Evolutionary conservation across 2,797 vertebrate species (phyloP).

Genomic region (Lindbergichthys nudifrons): DNA sequence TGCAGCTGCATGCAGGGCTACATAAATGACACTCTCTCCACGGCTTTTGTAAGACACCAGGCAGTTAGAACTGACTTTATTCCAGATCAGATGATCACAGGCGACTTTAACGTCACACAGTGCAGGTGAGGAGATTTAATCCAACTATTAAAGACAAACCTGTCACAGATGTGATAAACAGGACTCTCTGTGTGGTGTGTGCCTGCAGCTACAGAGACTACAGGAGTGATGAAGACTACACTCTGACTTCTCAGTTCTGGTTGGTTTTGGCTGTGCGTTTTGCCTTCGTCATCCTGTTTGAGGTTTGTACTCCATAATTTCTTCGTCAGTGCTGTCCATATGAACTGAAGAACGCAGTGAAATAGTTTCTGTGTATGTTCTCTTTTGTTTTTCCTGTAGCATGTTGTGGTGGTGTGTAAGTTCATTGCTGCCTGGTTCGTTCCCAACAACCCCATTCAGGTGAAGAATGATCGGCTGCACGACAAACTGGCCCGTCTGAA

Average conservation of each 20-base stretch:
- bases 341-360: not conserved
- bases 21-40: conserved; percentile 89
- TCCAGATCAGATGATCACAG: accelerated
- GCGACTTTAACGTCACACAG: conserved; percentile 61
- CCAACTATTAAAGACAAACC: not conserved
- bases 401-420: conserved; percentile 91
- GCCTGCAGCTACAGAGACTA: conserved; percentile 91
- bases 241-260: conserved; percentile 89
- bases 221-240: conserved; percentile 81
- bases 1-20: conserved; percentile 91
- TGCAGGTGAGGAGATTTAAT: conserved; percentile 88
- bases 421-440: conserved; percentile 93
- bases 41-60: conserved; percentile 76
- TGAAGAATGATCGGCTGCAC: conserved; percentile 85
- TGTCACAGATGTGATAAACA: not conserved
- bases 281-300: conserved; percentile 93
- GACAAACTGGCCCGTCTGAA: conserved; percentile 80
- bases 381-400: conserved; percentile 76
- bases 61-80: conserved; percentile 57
- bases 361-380: not conserved
- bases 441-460: conserved; percentile 83
- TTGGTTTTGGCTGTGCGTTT: conserved; percentile 90
- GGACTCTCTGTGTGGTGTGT: not conserved
- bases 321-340: not conserved
- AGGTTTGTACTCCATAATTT: conserved; percentile 82